Base-by-base conservation (phyloP, 2,797 vertebrate species). In the Cygnus olor region DNA sequence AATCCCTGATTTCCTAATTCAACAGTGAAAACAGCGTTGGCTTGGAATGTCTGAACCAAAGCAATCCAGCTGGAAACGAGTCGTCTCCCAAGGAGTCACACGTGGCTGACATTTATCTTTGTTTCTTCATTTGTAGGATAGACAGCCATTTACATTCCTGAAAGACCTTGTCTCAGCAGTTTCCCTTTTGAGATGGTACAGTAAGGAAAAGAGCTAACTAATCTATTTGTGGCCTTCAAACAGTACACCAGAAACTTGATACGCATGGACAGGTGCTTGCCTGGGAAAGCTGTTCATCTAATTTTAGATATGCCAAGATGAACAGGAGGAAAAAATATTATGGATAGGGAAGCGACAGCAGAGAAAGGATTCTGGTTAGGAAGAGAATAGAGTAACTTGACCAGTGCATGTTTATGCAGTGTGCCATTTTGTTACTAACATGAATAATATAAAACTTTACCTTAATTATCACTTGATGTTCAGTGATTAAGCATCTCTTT, bases 151-250 rank as follows among this genome's bases (percentile, higher is more conserved):
- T 77, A 68, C 88, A 70, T 81, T 87, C 74, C 78, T 66, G 38
- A 66, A 91, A 81, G 68, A 45, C 53, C 53, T 81, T 66, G 73
- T 47, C 63, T 93, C 88, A 94, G 93, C 80, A 81, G 64, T 91
- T 89, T 90, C 77, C 66, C 30, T 88, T 85, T 51, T 72, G 74
- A 85, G 60, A 40, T 1, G 0, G 4, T 63, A 80, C 21, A 63
- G 54, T 73, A 87, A 74, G 68, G 34, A 58, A 85, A 74, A 78
- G 42, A 89, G n/a, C 72, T 40, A 90, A 68, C 49, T 60, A 18
- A 90, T 65, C 71, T 69, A 21, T 42, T 56, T 51, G 64, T 27
- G 57, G 60, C 32, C 58, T 85, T 82, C 71, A 61, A 60, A 77
- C 3, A 21, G 27, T 32, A 34, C 32, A 40, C 56, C 51, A 71